Evolutionary conservation across 92 coral and sea anemone species (phyloP), one percentile per base, ranked within the genome.

Genomic region (Porites cylindrica): DNA sequence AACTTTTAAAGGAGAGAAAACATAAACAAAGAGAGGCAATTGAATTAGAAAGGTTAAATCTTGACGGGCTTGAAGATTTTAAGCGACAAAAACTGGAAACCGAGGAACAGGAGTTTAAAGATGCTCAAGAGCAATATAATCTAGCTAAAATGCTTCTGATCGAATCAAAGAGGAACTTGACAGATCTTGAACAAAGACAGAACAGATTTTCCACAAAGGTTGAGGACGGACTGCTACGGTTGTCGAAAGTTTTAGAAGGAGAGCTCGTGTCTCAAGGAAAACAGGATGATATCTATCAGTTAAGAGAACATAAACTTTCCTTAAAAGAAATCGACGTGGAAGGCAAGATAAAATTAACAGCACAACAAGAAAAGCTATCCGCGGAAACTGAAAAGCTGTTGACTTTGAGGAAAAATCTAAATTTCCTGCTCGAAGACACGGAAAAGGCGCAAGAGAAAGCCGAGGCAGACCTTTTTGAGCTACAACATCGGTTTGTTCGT

Each of bases 311-410:
- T 51, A 87, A 90, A 78, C 83, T 95, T 1, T 90, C 90, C 10
- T 88, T 97, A 9, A 93, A 97, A 54, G 99, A 93, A 76, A 92
- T 92, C 61, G 94, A 91, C 70, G 96, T 88, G 3, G 97, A 93
- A 74, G 99, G 97, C 38, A 96, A 96, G 26, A 67, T 94, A 58
- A 91, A 95, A 58, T 85, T 95, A 16, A 85, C 98, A 11, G 91
- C 81, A 17, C 88, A 95, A 56, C 94, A 95, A 66, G 99, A 93
- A 62, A 87, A 60, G 59, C 83, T 86, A 9, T 74, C 83, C 8
- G 66, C 70, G 29, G 90, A 95, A 66, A 72, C 74, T 18, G 98
- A 93, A 60, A 86, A 86, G 82, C 83, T 88, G n/a, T 75, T 66
- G 11, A 82, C 70, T 51, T 80, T 88, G 72, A 87, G 77, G 14